A percentile compares a stretch with the other conserved stretches of the same genome.
These are phyloP conservation scores for Aricia agestis DNA, from an alignment of 1,140 invertebrate genomes.

Conservation along the genomic window DNA sequence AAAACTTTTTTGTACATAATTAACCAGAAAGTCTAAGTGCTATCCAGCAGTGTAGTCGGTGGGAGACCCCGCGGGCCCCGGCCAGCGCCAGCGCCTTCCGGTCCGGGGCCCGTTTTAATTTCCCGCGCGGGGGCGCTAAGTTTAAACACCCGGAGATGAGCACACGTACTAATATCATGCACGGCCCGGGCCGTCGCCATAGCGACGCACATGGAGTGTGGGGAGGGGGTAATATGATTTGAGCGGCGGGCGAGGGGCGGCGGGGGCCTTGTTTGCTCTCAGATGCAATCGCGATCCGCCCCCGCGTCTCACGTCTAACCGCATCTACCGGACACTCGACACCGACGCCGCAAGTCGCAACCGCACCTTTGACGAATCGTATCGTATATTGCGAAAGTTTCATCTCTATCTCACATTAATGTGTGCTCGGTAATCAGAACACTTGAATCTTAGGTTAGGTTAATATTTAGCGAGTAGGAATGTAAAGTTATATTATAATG, in stretches of 20 bases:
- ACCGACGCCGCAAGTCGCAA: conserved; percentile 45
- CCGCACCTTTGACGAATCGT: conserved; percentile 35
- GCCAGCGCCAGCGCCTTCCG: conserved; percentile 50
- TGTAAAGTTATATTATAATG: no score
- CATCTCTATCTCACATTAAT: background rate
- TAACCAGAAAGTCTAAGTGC: background rate
- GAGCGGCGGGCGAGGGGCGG: conserved; percentile 58
- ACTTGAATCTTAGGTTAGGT: no score
- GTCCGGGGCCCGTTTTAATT: conserved; percentile 67
- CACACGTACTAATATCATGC: conserved; percentile 74
- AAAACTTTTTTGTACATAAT: background rate
- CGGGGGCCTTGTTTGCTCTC: conserved; percentile 72
- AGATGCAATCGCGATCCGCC: conserved; percentile 70
- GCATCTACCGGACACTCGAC: conserved; percentile 63
- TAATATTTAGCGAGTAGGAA: no score
- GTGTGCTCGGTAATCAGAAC: no score
- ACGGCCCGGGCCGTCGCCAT: conserved; percentile 72
- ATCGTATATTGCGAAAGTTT: background rate
- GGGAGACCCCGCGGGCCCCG: background rate
- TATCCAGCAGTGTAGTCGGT: background rate
- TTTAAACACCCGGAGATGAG: conserved; percentile 72
- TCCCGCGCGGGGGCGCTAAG: conserved; percentile 63
- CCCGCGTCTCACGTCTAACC: conserved; percentile 63
- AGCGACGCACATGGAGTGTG: conserved; percentile 64
- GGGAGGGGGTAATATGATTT: conserved; percentile 71